These are phyloP conservation scores for Volucella bombylans DNA, from an alignment of 2,888 invertebrate species.

Conservation along the genomic window DNA sequence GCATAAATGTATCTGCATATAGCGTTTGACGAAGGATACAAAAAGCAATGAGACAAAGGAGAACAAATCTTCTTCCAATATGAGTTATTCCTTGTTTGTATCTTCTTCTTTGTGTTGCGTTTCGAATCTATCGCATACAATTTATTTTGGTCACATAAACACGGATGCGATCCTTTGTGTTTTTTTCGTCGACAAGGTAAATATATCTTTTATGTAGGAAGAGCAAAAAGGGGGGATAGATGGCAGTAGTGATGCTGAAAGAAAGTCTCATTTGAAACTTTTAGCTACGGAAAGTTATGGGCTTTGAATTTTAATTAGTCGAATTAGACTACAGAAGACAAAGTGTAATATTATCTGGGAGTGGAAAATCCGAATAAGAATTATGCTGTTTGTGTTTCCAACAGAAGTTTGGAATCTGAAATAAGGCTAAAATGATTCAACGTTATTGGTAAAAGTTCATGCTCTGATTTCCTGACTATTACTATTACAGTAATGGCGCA, in stretches of 20 bases:
- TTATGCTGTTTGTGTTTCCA: no score
- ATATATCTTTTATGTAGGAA: neutral
- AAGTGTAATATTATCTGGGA: no score
- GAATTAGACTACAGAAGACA: neutral
- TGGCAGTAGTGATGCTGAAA: neutral
- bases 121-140: constrained; percentile 10
- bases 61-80: constrained; percentile 50
- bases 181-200: neutral
- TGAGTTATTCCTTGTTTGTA: constrained; percentile 51
- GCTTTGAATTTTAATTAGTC: neutral
- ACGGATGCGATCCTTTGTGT: constrained; percentile 8
- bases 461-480: no score
- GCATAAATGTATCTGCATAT: constrained; percentile 55
- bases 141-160: constrained; percentile 33
- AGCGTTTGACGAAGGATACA: constrained; percentile 12
- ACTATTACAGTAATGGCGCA: no score
- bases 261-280: no score
- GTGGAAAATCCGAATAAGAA: no score
- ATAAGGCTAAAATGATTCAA: no score
- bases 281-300: no score
- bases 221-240: neutral
- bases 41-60: neutral
- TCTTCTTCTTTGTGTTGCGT: constrained; percentile 41
- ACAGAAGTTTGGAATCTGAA: no score
- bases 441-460: no score